These are phyloP conservation scores for Caenorhabditis sp. DNA, from an alignment of 2,888 invertebrate species.

Conservation along the genomic window DNA sequence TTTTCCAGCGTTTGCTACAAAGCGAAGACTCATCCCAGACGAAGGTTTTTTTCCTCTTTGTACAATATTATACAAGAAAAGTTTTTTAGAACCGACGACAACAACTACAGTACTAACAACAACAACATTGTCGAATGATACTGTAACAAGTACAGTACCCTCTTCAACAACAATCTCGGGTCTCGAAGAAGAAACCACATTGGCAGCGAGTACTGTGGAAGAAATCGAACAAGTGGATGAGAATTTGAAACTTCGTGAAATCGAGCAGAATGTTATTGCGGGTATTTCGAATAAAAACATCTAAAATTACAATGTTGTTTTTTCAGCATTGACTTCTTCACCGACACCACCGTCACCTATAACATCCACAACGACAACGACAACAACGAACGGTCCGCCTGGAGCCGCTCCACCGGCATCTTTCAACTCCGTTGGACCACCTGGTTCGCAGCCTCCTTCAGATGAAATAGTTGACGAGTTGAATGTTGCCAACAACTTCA, in stretches of 20 bases:
- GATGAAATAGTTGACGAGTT: constrained; percentile 40
- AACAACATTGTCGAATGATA: not conserved
- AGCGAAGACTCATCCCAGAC: not conserved
- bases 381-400: constrained; percentile 2
- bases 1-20: not conserved
- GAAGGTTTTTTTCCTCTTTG: too few species aligned
- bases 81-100: not conserved
- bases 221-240: too few species aligned
- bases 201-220: too few species aligned
- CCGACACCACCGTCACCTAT: constrained; percentile 9
- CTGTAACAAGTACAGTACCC: not conserved
- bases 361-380: constrained; percentile 1
- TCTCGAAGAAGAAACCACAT: too few species aligned
- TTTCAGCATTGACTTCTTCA: constrained; percentile 7
- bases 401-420: constrained; percentile 11
- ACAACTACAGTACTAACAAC: not conserved
- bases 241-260: constrained; percentile 16
- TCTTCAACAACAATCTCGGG: too few species aligned
- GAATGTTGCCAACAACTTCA: constrained; percentile 31
- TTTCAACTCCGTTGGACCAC: constrained; percentile 12
- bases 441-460: constrained; percentile 33
- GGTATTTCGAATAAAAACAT: constrained; percentile 5
- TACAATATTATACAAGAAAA: too few species aligned
- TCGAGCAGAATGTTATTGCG: constrained; percentile 30
- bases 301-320: too few species aligned